These are phyloP conservation scores for Lamprologus lemairii DNA, from an alignment of 2,113 vertebrate genomes.

Conservation along the genomic window DNA sequence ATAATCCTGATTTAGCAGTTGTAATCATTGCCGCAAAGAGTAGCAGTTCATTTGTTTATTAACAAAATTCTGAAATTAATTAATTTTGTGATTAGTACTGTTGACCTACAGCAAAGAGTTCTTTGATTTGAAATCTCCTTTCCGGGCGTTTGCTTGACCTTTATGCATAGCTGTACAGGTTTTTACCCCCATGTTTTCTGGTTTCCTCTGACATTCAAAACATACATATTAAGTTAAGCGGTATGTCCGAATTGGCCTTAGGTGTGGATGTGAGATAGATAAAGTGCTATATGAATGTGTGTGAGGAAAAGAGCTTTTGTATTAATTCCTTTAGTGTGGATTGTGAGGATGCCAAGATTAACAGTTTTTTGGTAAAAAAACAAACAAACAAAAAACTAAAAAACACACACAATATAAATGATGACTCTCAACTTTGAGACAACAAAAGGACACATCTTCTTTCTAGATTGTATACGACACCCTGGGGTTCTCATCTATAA, in stretches of 20 bases:
- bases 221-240: not conserved
- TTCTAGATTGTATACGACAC: not conserved
- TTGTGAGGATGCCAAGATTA: not conserved
- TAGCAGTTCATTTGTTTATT: not conserved
- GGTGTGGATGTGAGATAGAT: not conserved
- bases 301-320: not conserved
- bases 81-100: not conserved
- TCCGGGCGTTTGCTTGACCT: not conserved
- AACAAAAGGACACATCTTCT: not conserved
- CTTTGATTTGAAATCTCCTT: not conserved
- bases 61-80: not conserved
- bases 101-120: not conserved
- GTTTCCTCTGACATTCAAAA: not conserved
- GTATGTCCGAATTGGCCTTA: not conserved
- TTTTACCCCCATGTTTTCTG: rapidly evolving
- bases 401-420: not conserved
- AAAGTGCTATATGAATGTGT: not conserved
- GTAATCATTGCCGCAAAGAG: not conserved
- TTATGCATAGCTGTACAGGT: not conserved
- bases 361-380: not conserved
- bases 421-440: not conserved
- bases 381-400: not conserved
- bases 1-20: not conserved
- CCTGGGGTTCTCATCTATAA: not conserved
- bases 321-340: not conserved